Evolutionary conservation across 2,888 invertebrate species (phyloP).

Genomic region (Luperina nickerlii): DNA sequence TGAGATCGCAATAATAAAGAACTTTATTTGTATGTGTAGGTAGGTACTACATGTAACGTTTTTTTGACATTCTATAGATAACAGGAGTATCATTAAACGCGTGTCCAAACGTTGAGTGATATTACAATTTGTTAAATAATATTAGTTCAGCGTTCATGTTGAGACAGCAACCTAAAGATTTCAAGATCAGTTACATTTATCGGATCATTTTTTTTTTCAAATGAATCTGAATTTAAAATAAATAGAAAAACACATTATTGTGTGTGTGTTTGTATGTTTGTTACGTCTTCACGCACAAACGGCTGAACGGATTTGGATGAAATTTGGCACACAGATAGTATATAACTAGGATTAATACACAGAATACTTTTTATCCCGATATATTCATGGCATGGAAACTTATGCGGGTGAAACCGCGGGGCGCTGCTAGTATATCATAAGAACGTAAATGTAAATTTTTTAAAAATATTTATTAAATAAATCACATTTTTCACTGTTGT

Average conservation of each 20-base stretch:
- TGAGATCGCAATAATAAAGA: not conserved
- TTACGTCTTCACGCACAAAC: too few species aligned
- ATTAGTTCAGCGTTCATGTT: not conserved
- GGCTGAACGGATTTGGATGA: too few species aligned
- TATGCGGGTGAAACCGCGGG: too few species aligned
- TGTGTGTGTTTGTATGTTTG: too few species aligned
- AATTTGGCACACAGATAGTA: too few species aligned
- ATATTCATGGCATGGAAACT: too few species aligned
- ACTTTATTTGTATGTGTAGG: not conserved
- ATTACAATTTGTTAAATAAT: not conserved
- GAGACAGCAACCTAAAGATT: not conserved
- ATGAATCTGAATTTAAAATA: not conserved
- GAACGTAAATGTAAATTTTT: not conserved
- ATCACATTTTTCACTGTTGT: conserved; percentile 20
- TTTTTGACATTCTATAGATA: not conserved
- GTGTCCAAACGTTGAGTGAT: not conserved
- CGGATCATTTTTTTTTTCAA: not conserved
- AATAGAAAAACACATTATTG: too few species aligned
- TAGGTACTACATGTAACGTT: not conserved
- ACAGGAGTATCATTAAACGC: not conserved
- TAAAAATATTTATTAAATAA: conserved; percentile 33
- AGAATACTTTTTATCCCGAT: too few species aligned
- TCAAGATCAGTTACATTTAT: not conserved
- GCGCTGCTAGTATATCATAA: not conserved
- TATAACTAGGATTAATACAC: too few species aligned